These are phyloP conservation scores for Agrochola circellaris DNA, from an alignment of 2,888 invertebrate species.

Conservation along the genomic window DNA sequence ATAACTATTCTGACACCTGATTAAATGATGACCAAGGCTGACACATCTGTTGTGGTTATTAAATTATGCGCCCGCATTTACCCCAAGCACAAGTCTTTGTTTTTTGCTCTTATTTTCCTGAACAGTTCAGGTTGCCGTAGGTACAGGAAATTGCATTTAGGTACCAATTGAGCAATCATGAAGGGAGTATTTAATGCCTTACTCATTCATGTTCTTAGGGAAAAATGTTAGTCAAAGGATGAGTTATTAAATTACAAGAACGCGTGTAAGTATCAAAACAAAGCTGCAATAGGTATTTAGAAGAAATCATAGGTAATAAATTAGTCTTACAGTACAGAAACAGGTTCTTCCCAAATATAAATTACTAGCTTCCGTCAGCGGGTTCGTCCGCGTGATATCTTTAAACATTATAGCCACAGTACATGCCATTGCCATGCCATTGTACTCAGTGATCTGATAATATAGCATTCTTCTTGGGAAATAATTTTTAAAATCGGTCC, in stretches of 20 bases:
- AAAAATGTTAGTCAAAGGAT: slow-evolving; percentile 44
- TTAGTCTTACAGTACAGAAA: neutral
- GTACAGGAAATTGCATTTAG: slow-evolving; percentile 49
- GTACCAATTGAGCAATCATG: slow-evolving; percentile 36
- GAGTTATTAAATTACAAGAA: slow-evolving; percentile 35
- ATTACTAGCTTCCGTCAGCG: neutral
- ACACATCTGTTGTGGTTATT: slow-evolving; percentile 46
- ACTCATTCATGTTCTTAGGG: slow-evolving; percentile 50
- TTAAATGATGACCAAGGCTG: slow-evolving; percentile 22
- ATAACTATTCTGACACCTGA: slow-evolving; percentile 10
- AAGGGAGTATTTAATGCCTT: slow-evolving; percentile 21
- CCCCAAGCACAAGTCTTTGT: slow-evolving; percentile 20
- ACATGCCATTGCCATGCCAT: no score
- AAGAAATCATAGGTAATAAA: slow-evolving; percentile 4
- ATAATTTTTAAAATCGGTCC: no score
- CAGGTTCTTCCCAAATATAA: neutral
- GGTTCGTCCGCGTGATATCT: no score
- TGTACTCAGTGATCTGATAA: no score
- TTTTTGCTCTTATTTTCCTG: slow-evolving; percentile 47
- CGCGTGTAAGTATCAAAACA: neutral
- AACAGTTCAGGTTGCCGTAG: slow-evolving; percentile 33
- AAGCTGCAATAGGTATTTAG: neutral
- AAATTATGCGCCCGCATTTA: slow-evolving; percentile 27
- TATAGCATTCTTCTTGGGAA: no score
- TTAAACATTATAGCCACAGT: no score